Evolutionary conservation across 2,797 vertebrate genomes (phyloP).

Genomic region (Heteromormyrus szaboi): DNA sequence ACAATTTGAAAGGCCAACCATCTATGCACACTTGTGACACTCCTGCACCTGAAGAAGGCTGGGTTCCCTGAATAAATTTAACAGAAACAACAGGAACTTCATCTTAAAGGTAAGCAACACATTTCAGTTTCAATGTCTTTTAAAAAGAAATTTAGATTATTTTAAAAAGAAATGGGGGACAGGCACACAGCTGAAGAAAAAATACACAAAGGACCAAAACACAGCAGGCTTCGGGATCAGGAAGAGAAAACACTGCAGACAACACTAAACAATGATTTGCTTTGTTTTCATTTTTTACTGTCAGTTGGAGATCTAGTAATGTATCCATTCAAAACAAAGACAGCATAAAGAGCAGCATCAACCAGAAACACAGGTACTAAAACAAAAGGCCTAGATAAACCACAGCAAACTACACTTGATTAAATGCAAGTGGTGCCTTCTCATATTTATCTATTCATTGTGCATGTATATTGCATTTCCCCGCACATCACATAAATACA

Average conservation of each 20-base stretch:
- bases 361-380: neutral
- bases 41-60: neutral
- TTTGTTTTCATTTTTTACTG: neutral
- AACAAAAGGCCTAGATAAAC: neutral
- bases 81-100: neutral
- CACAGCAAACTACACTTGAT: neutral
- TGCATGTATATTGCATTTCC: neutral
- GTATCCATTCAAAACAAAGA: neutral
- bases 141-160: neutral
- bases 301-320: neutral
- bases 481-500: neutral
- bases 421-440: neutral
- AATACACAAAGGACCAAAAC: neutral
- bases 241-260: neutral
- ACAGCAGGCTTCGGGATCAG: neutral
- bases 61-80: neutral
- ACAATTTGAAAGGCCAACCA: neutral
- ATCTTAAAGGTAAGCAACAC: neutral
- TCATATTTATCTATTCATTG: neutral
- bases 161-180: neutral
- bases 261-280: neutral
- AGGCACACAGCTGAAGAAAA: neutral
- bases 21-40: neutral
- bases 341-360: neutral
- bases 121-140: neutral